phyloP scores from a whole-genome alignment of 1,140 invertebrate genomes.

The Zophobas morio region DNA sequence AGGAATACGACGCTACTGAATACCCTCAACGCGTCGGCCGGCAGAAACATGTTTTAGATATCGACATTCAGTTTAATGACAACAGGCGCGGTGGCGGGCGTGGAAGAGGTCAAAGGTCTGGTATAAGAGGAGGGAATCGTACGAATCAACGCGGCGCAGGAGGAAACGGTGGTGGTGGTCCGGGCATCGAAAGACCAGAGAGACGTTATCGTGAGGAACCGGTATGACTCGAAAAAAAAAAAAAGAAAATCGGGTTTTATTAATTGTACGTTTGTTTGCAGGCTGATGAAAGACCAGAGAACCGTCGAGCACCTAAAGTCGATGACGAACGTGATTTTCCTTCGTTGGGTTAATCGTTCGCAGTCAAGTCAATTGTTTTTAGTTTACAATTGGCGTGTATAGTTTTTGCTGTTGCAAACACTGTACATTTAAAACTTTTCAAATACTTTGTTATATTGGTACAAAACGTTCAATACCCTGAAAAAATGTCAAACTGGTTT shows the following conservation, averaged over 20 bases:
- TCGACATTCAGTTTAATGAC: slow-evolving; percentile 92
- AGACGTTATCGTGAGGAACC: slow-evolving; percentile 64
- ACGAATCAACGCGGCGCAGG: slow-evolving; percentile 57
- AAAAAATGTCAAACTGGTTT: slow-evolving; percentile 42
- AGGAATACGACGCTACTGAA: slow-evolving; percentile 84
- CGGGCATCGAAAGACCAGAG: slow-evolving; percentile 56
- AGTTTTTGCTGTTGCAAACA: slow-evolving; percentile 47
- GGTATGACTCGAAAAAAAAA: slow-evolving; percentile 56
- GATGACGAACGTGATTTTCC: slow-evolving; percentile 97
- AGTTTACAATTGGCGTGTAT: slow-evolving; percentile 38
- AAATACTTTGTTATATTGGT: slow-evolving; percentile 60
- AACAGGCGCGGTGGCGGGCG: slow-evolving; percentile 79
- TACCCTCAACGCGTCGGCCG: slow-evolving; percentile 90
- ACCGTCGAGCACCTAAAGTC: slow-evolving; percentile 88
- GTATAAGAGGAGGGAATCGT: slow-evolving; percentile 53
- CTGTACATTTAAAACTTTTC: slow-evolving; percentile 54
- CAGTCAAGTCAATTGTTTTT: slow-evolving; percentile 27
- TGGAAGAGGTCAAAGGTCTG: slow-evolving; percentile 71
- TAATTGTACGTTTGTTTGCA: slow-evolving; percentile 52
- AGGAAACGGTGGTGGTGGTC: slow-evolving; percentile 59
- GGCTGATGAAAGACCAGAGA: slow-evolving; percentile 61
- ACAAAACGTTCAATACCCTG: slow-evolving; percentile 54
- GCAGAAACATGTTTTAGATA: slow-evolving; percentile 89
- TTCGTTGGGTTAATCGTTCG: slow-evolving; percentile 81
- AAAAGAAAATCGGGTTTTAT: slow-evolving; percentile 44